Conservation (phyloP, 2,113 vertebrate genomes). For the Phylloscopus whistleri region DNA sequence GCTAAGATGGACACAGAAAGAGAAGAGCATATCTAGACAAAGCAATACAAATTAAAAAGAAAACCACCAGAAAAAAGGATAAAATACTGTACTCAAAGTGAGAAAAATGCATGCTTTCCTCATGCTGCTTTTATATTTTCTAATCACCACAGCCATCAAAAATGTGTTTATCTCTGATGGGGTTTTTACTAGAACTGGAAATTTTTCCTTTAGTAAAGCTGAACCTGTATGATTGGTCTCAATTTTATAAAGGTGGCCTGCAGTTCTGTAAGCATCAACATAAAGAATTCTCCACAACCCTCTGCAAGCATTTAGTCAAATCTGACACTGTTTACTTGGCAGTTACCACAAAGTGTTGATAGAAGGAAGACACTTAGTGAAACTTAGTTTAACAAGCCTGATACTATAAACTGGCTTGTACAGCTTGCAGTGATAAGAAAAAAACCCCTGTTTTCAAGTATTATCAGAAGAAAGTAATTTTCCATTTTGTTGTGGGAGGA, state of each 20-base stretch:
- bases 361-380: neutral
- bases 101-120: neutral
- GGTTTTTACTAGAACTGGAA: neutral
- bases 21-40: neutral
- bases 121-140: neutral
- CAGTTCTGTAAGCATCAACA: neutral
- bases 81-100: neutral
- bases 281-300: neutral
- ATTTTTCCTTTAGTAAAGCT: neutral
- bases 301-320: neutral
- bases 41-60: neutral
- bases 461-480: neutral
- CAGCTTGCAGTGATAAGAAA: neutral
- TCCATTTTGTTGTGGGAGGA: neutral
- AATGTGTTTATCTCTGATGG: rapidly evolving
- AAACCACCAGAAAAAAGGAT: neutral
- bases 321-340: neutral
- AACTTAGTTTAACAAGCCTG: neutral
- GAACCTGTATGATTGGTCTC: neutral
- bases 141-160: neutral
- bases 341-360: neutral
- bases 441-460: neutral
- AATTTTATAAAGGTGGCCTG: neutral
- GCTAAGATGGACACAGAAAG: neutral
- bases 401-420: neutral